phyloP scores from a whole-genome alignment of 2,797 vertebrate species.

The Myotis findleyi region DNA sequence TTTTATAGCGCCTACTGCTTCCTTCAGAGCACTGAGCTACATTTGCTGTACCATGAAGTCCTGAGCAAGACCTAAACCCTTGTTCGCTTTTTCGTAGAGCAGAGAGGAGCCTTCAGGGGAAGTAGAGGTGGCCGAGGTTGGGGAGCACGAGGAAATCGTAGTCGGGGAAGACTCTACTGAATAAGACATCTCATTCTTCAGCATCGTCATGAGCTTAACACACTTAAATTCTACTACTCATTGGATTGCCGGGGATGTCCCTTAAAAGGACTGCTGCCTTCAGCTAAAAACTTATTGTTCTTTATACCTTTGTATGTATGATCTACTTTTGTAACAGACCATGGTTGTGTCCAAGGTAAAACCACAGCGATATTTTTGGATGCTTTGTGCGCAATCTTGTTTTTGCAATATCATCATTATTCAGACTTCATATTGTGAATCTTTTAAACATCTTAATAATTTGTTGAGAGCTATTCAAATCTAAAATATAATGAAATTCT shows the following conservation, averaged over 20 bases:
- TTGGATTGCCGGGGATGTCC: conserved; percentile 86
- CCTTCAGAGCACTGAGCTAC: not conserved
- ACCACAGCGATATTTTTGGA: conserved; percentile 90
- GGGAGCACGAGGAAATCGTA: conserved; percentile 94
- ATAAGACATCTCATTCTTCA: conserved; percentile 77
- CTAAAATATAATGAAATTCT: conserved; percentile 80
- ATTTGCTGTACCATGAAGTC: conserved; percentile 23
- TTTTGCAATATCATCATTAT: conserved; percentile 86
- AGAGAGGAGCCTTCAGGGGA: conserved; percentile 96
- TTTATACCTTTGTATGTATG: conserved; percentile 93
- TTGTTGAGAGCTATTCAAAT: conserved; percentile 83
- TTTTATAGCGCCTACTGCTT: conserved; percentile 1
- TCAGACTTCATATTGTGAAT: conserved; percentile 83
- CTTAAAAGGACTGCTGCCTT: conserved; percentile 88
- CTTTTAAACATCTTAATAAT: conserved; percentile 82
- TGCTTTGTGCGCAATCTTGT: conserved; percentile 87
- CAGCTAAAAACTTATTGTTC: conserved; percentile 89
- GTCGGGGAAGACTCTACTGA: conserved; percentile 97
- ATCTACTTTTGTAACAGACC: conserved; percentile 91
- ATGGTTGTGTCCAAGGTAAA: conserved; percentile 87
- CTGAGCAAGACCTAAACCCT: conserved; percentile 74
- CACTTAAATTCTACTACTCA: conserved; percentile 82
- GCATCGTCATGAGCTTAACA: conserved; percentile 75
- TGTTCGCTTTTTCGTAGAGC: conserved; percentile 89
- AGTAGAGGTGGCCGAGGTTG: conserved; percentile 92